phyloP scores from a whole-genome alignment of 2,113 vertebrate genomes.

The Triplophysa siluroides region DNA sequence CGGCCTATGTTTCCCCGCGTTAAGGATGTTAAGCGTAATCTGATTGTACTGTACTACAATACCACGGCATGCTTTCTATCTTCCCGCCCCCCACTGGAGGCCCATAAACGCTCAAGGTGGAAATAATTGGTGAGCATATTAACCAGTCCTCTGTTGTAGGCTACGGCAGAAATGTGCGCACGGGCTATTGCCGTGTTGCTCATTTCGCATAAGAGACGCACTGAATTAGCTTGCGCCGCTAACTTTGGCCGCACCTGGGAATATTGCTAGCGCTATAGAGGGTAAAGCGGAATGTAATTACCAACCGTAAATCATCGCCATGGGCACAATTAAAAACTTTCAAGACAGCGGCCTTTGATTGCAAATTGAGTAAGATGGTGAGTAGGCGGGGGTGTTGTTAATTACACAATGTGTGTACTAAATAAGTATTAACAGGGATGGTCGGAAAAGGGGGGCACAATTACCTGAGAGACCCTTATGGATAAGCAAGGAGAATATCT shows the following conservation, averaged over 20 bases:
- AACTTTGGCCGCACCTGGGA: conserved; percentile 91
- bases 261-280: conserved; percentile 87
- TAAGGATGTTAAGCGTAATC: conserved; percentile 44
- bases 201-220: conserved; percentile 85
- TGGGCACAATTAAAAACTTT: conserved; percentile 97
- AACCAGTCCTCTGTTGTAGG: conserved; percentile 88
- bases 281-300: conserved; percentile 93
- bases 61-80: conserved; percentile 46
- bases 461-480: conserved; percentile 65
- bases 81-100: conserved; percentile 67
- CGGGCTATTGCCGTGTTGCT: conserved; percentile 83
- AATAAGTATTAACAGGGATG: conserved; percentile 80
- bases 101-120: conserved; percentile 87
- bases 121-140: conserved; percentile 91
- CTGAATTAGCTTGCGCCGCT: conserved; percentile 93
- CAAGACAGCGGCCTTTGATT: conserved; percentile 92
- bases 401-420: conserved; percentile 81
- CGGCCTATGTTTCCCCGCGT: background rate
- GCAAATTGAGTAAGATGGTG: conserved; percentile 93
- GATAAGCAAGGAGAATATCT: conserved; percentile 61
- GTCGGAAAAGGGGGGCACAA: conserved; percentile 71
- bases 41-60: conserved; percentile 45
- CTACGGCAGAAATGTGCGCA: conserved; percentile 81
- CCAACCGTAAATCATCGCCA: conserved; percentile 97
- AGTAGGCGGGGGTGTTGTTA: conserved; percentile 87